Evolutionary conservation across 2,797 vertebrate species (phyloP), one percentile per base, ranked within the genome.

Genomic region (Poeciliopsis presidionis): DNA sequence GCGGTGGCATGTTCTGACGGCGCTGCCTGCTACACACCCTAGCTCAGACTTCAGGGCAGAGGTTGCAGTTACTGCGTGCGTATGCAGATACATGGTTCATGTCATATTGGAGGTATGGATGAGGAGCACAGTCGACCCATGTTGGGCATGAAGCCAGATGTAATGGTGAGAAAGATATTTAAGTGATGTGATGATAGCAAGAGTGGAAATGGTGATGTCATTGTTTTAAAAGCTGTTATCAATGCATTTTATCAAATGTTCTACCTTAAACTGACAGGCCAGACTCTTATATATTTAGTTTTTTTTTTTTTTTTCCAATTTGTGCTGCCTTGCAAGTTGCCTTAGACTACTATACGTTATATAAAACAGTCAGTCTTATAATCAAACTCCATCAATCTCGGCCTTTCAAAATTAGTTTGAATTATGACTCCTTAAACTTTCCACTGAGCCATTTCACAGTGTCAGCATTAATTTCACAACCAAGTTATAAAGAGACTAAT

Each of bases 201-300:
- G 81, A 86, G 83, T 92, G 93, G 90, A 94, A 92, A 94, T 86
- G 87, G 81, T 94, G 90, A 95, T 91, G 89, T 93, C 91, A 92
- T 90, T 43, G 20, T 85, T 83, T 78, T 73, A 67, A 76, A 79
- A 71, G 74, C 71, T 83, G 84, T 87, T 79, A 81, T 61, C 77
- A 51, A 41, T 55, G 61, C 81, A 73, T 81, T 86, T 88, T 39
- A 85, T 78, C 73, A 61, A 90, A 80, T 80, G 61, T 77, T 87
- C 77, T 63, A 77, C 81, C 70, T 80, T 59, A 30, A 9, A 63
- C 33, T 22, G 30, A 59, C 57, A 30, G 59, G 16, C 14, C 16
- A 63, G 59, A 8, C 16, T 36, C 14, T 36, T 36, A 1, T 20
- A 33, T 33, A 63, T 30, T 30, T 8, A 28, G 5, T 51, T 51